phyloP scores from a whole-genome alignment of 2,888 invertebrate species.

The Physocephala rufipes region DNA sequence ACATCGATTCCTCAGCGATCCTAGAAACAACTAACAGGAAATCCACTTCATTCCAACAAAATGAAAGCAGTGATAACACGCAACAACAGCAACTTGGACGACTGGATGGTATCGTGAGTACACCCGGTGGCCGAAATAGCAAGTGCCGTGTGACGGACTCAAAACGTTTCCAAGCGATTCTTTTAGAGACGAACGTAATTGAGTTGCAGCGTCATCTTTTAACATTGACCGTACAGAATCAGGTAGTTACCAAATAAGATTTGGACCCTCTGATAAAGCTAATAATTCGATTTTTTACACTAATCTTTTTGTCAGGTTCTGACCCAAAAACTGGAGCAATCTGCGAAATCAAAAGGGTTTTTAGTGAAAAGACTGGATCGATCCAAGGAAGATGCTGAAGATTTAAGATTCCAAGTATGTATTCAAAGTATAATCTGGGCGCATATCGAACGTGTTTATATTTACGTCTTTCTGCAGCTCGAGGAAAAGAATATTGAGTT shows the following conservation, averaged over 20 bases:
- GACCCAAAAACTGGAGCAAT: conserved; percentile 76
- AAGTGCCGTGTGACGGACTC: conserved; percentile 76
- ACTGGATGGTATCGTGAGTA: conserved; percentile 75
- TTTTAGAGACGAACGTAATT: conserved; percentile 81
- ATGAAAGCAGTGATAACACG: conserved; percentile 58
- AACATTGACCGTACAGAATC: conserved; percentile 83
- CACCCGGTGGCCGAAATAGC: conserved; percentile 70
- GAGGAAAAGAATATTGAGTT: conserved; percentile 85
- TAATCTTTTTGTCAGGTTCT: conserved; percentile 69
- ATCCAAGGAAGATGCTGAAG: conserved; percentile 81
- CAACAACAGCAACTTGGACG: conserved; percentile 68
- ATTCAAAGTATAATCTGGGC: not conserved
- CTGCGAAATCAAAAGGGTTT: conserved; percentile 73
- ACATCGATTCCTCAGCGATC: conserved; percentile 35
- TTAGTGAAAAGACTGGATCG: conserved; percentile 77
- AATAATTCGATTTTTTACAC: no score
- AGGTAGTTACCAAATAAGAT: conserved; percentile 70
- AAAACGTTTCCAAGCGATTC: conserved; percentile 83
- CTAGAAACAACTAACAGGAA: conserved; percentile 40
- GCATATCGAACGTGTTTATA: no score
- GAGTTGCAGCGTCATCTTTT: conserved; percentile 86
- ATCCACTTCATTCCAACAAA: conserved; percentile 59
- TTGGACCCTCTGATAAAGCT: no score
- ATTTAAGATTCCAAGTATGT: conserved; percentile 80
- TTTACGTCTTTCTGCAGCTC: conserved; percentile 72